phyloP scores from a whole-genome alignment of 2,888 invertebrate genomes.

The Sturmia bella region DNA sequence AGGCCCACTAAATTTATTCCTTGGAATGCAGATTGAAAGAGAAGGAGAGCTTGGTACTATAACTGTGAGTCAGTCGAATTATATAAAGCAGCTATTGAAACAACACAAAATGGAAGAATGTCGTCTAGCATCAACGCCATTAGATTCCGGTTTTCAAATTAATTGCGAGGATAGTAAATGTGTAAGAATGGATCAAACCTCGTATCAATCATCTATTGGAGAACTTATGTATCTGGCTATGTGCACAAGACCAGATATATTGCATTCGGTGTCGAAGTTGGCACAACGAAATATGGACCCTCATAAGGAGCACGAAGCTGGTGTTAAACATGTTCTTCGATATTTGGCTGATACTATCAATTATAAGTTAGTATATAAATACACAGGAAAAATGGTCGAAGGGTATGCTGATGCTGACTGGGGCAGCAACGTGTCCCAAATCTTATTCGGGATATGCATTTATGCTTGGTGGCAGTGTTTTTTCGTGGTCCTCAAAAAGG shows the following conservation, averaged over 20 bases:
- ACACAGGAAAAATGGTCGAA: background rate
- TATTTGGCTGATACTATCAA: slow-evolving; percentile 26
- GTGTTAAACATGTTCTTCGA: slow-evolving; percentile 43
- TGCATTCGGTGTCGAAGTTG: slow-evolving; percentile 43
- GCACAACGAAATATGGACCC: slow-evolving; percentile 41
- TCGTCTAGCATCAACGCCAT: slow-evolving; percentile 34
- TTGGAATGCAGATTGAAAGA: slow-evolving; percentile 61
- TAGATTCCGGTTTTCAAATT: slow-evolving; percentile 50
- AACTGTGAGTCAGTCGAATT: slow-evolving; percentile 21
- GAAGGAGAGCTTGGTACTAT: slow-evolving; percentile 52
- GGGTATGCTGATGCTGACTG: slow-evolving; percentile 28
- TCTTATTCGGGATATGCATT: slow-evolving; percentile 35
- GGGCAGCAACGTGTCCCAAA: slow-evolving; percentile 1
- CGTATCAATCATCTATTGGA: slow-evolving; percentile 51
- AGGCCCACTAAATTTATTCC: slow-evolving; percentile 54
- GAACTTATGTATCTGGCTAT: slow-evolving; percentile 48
- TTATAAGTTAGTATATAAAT: background rate
- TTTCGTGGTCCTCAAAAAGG: slow-evolving; percentile 27
- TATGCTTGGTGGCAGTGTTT: slow-evolving; percentile 20
- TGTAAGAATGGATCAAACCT: slow-evolving; percentile 24
- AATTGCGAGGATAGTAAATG: slow-evolving; percentile 43
- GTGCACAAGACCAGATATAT: slow-evolving; percentile 17
- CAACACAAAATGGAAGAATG: slow-evolving; percentile 45
- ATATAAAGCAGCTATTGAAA: slow-evolving; percentile 20
- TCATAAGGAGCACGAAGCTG: slow-evolving; percentile 14